phyloP scores from a whole-genome alignment of 2,113 vertebrate genomes.

The Cryptotis parvus region DNA sequence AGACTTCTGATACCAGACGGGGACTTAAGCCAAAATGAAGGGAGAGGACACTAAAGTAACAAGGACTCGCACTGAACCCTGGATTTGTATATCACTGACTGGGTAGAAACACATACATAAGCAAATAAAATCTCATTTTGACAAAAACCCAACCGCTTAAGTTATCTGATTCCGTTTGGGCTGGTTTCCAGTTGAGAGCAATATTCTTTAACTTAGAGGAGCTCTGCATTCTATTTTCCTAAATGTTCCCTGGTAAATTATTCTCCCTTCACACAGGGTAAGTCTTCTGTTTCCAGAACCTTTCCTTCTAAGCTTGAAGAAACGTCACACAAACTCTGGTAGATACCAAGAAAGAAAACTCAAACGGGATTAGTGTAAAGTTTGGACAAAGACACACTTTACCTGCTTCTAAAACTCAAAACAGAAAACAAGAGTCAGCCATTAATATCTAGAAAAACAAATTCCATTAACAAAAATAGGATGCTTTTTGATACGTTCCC shows the following conservation, averaged over 20 bases:
- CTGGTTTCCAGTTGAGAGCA: neutral
- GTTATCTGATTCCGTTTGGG: neutral
- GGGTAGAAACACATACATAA: neutral
- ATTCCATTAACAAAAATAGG: conserved; percentile 64
- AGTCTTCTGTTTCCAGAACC: conserved; percentile 60
- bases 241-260: conserved; percentile 60
- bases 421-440: conserved; percentile 56
- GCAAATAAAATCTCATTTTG: neutral
- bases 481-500: conserved; percentile 55
- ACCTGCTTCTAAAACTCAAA: conserved; percentile 40
- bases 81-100: neutral
- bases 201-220: conserved; percentile 40
- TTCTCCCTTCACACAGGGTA: conserved; percentile 7
- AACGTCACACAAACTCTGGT: conserved; percentile 33
- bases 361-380: conserved; percentile 63
- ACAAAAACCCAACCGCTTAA: neutral
- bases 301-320: conserved; percentile 53
- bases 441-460: conserved; percentile 22
- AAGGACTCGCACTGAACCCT: neutral
- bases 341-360: conserved; percentile 50
- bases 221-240: conserved; percentile 58
- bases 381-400: conserved; percentile 64
- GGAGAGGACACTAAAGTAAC: neutral
- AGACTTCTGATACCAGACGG: neutral
- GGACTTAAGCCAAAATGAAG: neutral